Conservation (phyloP, 1,140 invertebrate genomes). For the Oryzaephilus surinamensis region DNA sequence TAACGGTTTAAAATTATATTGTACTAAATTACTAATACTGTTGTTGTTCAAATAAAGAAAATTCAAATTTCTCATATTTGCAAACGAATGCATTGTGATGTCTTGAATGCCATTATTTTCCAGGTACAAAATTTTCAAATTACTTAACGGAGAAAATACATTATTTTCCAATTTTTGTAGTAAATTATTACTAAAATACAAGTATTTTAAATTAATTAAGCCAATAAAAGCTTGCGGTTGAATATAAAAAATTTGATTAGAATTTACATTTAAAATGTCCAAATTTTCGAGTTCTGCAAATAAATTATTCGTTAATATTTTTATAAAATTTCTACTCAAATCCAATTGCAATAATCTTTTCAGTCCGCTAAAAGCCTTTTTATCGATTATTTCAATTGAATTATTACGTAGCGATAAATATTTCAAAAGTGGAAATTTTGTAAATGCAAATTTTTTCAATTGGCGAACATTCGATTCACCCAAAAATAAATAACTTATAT, state of each 20-base stretch:
- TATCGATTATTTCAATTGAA: too few species aligned
- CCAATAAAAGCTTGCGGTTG: constrained; percentile 28
- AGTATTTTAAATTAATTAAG: constrained; percentile 26
- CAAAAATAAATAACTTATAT: too few species aligned
- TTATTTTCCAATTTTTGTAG: constrained; percentile 22
- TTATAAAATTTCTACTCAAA: constrained; percentile 24
- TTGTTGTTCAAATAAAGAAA: constrained; percentile 31
- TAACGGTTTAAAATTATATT: constrained; percentile 31
- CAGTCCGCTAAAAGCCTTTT: too few species aligned
- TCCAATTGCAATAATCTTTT: too few species aligned
- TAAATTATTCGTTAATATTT: constrained; percentile 21
- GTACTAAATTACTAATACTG: constrained; percentile 24
- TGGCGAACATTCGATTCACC: too few species aligned
- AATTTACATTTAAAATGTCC: constrained; percentile 27
- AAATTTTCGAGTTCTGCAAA: constrained; percentile 27
- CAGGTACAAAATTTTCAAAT: constrained; percentile 28
- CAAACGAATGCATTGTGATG: constrained; percentile 27
- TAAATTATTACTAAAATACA: constrained; percentile 27
- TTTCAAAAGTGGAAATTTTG: too few species aligned
- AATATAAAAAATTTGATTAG: constrained; percentile 23
- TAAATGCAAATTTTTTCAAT: too few species aligned
- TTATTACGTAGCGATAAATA: too few species aligned
- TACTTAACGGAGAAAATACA: constrained; percentile 23
- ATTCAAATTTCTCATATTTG: constrained; percentile 24
- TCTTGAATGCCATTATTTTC: constrained; percentile 27